Base-by-base conservation (phyloP, 1,140 invertebrate genomes). In the Lasaia peninsularis region DNA sequence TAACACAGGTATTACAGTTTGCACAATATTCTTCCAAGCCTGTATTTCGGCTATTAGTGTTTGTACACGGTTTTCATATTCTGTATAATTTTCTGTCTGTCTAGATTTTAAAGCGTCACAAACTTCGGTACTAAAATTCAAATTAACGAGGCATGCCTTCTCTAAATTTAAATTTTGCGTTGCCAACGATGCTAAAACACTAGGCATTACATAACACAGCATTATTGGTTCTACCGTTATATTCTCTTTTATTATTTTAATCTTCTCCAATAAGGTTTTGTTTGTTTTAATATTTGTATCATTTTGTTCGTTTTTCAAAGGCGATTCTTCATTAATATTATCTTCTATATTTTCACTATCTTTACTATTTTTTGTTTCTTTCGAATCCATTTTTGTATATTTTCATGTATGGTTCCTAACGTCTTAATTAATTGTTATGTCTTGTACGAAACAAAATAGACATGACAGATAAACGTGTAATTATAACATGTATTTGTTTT, bases 121-220 rank as follows among this genome's bases (percentile, higher is more conserved):
- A 5, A 95, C 88, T 60, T 92, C 91, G 21, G 89, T 86, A 1
- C 91, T 89, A 58, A 93, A 94, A 18, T 89, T 92, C 35, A 96
- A 89, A 75, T 96, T 96, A 0, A 96, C 94, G 12, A 93, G 86
- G 69, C 95, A 97, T 0, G 95, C 95, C 80, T 96, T 96, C 80
- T 96, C 95, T 56, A 96, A 86, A 71, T 95, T 95, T n/a, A 97
- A 89, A 85, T 96, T 96, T 80, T 95, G 94, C 6, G 93, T 94
- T 8, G 95, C 94, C 48, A 96, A 72, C 8, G 92, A 92, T 0
- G 94, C 93, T 11, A 96, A 80, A 11, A 95, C 93, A 74, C 93
- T 94, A 0, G 94, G 94, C 89, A 95, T 95, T 28, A 95, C 92
- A 72, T 95, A 95, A 54, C 93, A 93, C 0, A 93, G 92, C 62